phyloP scores from a whole-genome alignment of 2,888 invertebrate species.

The Idaea dimidiata region DNA sequence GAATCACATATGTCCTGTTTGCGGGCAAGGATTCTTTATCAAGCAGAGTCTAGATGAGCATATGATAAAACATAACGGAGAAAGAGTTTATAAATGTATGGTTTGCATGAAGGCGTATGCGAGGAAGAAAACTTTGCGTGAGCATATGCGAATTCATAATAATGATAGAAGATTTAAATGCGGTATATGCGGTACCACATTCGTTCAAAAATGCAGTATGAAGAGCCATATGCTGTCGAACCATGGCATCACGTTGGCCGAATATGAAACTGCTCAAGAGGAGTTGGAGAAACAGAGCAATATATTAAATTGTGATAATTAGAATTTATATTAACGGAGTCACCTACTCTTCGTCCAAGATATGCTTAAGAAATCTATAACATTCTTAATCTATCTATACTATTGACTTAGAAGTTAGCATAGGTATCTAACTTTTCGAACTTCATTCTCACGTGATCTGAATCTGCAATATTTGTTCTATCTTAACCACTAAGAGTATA shows the following conservation, averaged over 20 bases:
- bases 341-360: background rate
- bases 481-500: too few species aligned
- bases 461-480: too few species aligned
- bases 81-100: constrained; percentile 59
- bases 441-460: too few species aligned
- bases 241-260: constrained; percentile 58
- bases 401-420: too few species aligned
- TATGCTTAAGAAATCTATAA: too few species aligned
- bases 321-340: background rate
- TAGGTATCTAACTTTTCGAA: too few species aligned
- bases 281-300: constrained; percentile 10
- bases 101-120: constrained; percentile 67
- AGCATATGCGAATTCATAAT: constrained; percentile 72
- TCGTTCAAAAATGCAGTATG: constrained; percentile 68
- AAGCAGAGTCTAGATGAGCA: constrained; percentile 68
- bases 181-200: constrained; percentile 56
- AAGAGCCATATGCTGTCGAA: constrained; percentile 71
- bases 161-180: constrained; percentile 70
- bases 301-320: constrained; percentile 12
- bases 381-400: too few species aligned
- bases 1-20: constrained; percentile 64
- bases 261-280: constrained; percentile 46
- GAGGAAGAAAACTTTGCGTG: constrained; percentile 63
- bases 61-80: constrained; percentile 69
- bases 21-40: constrained; percentile 67